Evolutionary conservation across 2,113 vertebrate genomes (phyloP), one percentile per base, ranked within the genome.

Genomic region (Polypterus bichir): DNA sequence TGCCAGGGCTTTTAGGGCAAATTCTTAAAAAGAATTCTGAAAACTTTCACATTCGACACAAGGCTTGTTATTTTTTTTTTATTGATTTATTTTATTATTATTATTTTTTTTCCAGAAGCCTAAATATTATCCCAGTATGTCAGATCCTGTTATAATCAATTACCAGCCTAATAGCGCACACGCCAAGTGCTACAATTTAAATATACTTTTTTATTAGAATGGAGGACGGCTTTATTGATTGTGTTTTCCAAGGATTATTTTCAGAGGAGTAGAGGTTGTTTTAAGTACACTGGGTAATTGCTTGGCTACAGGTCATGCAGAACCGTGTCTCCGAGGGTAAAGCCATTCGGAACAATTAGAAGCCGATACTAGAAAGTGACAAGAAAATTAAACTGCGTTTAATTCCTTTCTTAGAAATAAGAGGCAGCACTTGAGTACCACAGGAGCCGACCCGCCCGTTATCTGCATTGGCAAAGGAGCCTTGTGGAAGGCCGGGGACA

Each of bases 281-380:
- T 44, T 45, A 44, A 57, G 56, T 44, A 57, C 3, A 57, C 56
- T 11, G 56, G 56, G 56, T 57, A 57, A 57, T 57, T 57, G 8
- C 56, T 57, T 57, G 56, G 27, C 27, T 57, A 57, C 56, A 57
- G 56, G 56, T 57, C 56, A 57, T 57, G 56, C 56, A 57, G 56
- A 57, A 57, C 56, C 46, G 11, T 27, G 27, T 3, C 27, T 8
- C 4, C 56, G 59, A 64, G 63, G 59, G 60, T 53, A 64, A 27
- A 27, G 27, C 27, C 27, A 54, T 67, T 72, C 65, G 68, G 70
- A 59, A 65, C 67, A 72, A 72, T 70, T 64, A 68, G 53, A 61
- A 45, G 68, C 70, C 65, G 66, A 68, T 65, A 45, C 11, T 46
- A 64, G 48, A 64, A 66, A 54, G 57, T 57, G 56, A 57, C 56